Evolutionary conservation across 2,888 invertebrate species (phyloP), one percentile per base, ranked within the genome.

Genomic region (Orchestes rusci): DNA sequence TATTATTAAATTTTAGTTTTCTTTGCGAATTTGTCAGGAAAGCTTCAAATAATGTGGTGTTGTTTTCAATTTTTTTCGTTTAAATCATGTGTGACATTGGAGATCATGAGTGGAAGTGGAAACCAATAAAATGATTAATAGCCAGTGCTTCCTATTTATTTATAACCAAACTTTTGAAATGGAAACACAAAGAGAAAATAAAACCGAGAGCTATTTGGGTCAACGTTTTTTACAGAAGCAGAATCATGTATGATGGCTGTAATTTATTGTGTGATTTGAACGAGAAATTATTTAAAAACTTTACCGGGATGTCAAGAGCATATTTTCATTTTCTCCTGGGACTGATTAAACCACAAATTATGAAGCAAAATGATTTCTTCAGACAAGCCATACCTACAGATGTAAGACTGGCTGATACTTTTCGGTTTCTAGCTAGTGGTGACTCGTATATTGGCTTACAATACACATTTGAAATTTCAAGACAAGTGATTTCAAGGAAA

Each of bases 371-470:
- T n/a, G 19, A 17, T 8, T 12, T 18, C n/a, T 35, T 12, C 35
- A 35, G 35, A 35, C 12, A 35, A 12, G 35, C 35, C 19, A 35
- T 35, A 35, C 19, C 35, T 18, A n/a, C 13, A 12, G 17, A 19
- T n/a, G 37, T 15, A 7, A 10, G 37, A 23, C 16, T 37, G 5
- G 43, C 48, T 16, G 39, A 44, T 28, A 34, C 39, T 7, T 29
- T 39, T 18, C 29, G 44, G 38, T 48, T 48, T 35, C 40, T 43
- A 18, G 48, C 34, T 12, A 48, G 36, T 10, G 44, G 43, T 2
- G 44, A 48, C 31, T 48, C 48, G 13, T 48, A 44, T 30, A 39
- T 20, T 12, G 41, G 41, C 34, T 38, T 48, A 16, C 36, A 38
- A 20, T 45, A 48, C 35, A 19, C 38, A 13, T 45, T 45, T 37